Conservation (phyloP, 2,888 invertebrate genomes). For the Acanthosepion lycidas region DNA sequence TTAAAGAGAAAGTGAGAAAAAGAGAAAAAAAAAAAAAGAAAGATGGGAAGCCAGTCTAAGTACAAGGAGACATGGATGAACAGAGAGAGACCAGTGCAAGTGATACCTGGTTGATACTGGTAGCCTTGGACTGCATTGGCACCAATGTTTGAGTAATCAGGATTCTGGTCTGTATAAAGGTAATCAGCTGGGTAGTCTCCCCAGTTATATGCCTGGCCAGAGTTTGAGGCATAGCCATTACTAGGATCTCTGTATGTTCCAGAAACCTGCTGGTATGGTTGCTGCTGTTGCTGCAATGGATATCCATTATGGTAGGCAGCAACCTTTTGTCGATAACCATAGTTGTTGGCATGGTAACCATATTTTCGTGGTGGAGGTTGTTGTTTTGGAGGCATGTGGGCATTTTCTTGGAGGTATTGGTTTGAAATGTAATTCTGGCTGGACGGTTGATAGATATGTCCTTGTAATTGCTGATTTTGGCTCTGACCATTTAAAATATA, state of each 20-base stretch:
- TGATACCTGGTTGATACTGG: constrained; percentile 43
- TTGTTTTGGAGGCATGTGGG: not conserved
- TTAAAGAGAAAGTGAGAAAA: not conserved
- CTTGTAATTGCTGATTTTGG: not conserved
- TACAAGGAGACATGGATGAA: constrained; percentile 35
- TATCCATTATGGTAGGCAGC: constrained; percentile 41
- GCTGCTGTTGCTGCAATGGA: not conserved
- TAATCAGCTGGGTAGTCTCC: constrained; percentile 47
- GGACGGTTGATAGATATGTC: not conserved
- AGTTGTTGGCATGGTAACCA: constrained; percentile 41
- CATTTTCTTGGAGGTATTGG: constrained; percentile 25
- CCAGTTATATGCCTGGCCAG: constrained; percentile 46
- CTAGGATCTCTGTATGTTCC: not conserved
- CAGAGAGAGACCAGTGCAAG: not conserved
- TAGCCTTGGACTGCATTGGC: constrained; percentile 39
- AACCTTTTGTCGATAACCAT: constrained; percentile 45
- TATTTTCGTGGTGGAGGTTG: not conserved
- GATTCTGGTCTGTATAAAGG: constrained; percentile 45
- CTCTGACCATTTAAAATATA: not conserved
- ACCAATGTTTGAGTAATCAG: constrained; percentile 37
- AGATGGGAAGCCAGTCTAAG: constrained; percentile 41
- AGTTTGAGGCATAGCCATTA: not conserved
- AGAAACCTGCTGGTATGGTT: constrained; percentile 11
- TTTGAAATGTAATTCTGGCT: constrained; percentile 34
- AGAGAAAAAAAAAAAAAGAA: not conserved